Evolutionary conservation across 1,140 invertebrate genomes (phyloP), one percentile per base, ranked within the genome.

Genomic region (Hetaerina americana): DNA sequence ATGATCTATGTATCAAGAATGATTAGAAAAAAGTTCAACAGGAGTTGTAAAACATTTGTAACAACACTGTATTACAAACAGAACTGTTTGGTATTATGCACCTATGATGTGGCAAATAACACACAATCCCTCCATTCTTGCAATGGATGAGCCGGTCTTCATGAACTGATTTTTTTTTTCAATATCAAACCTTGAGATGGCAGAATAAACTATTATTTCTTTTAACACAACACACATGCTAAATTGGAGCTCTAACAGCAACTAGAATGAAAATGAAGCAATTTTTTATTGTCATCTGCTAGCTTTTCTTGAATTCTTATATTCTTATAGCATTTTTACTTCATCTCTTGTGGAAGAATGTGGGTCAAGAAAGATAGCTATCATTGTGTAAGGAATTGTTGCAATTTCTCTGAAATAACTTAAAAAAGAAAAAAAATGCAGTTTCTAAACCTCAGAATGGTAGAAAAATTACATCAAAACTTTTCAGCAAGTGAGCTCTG

Each of bases 11-110:
- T 29, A 28, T 70, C 31, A 27, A 70, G 27, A 70, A 72, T 70
- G 26, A 27, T 40, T 75, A 25, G 76, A 77, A 69, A 73, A 73
- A 70, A 77, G 74, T 68, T 69, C 69, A 70, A 72, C 71, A 72
- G 31, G n/a, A 72, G 24, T 66, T 69, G 40, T 57, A 57, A 57
- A 57, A 57, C 40, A 57, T 57, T 69, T 27, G 26, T 69, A 27
- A 27, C 24, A 68, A 26, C 26, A 27, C 18, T 69, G 68, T 69
- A 28, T 27, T 27, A 69, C 28, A 68, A 26, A 68, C 27, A 68
- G 24, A 68, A 26, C 27, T 68, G 27, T 68, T 26, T 68, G 27
- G 66, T 68, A 27, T 68, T 18, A 68, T 68, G 66, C 27, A 27
- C 27, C 25, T 68, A 26, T 68, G 66, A 26, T 26, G 26, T 69